A percentile compares a stretch with the other conserved stretches of the same genome.
These are phyloP conservation scores for Caradrina clavipalpis DNA, from an alignment of 2,888 invertebrate species.

Conservation along the genomic window DNA sequence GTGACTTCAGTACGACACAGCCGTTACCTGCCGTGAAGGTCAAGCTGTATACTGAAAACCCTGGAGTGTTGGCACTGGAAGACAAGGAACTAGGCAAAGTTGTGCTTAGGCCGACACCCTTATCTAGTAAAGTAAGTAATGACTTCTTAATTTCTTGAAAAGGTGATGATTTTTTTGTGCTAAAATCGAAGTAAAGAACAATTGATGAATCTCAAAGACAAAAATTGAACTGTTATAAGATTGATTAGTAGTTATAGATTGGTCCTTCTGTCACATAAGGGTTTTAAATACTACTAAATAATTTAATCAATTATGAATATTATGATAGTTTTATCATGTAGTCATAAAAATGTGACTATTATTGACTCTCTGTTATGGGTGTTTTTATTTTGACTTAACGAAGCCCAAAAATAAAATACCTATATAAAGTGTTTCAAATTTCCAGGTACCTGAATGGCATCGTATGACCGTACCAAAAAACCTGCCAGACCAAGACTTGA, in stretches of 20 bases:
- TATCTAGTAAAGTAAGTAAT: conserved; percentile 94
- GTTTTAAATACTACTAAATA: too few relatives aligned
- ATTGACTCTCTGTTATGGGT: too few relatives aligned
- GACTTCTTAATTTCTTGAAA: neutral
- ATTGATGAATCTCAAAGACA: too few relatives aligned
- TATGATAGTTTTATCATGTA: too few relatives aligned
- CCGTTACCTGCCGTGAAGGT: conserved; percentile 99
- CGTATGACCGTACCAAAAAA: conserved; percentile 99
- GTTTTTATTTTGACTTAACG: too few relatives aligned
- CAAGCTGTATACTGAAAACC: conserved; percentile 99
- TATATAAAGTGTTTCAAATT: conserved; percentile 6
- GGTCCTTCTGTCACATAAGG: too few relatives aligned
- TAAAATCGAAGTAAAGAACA: too few relatives aligned
- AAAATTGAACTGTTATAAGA: too few relatives aligned
- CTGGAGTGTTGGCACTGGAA: conserved; percentile 99
- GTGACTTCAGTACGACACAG: conserved; percentile 99
- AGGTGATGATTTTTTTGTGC: neutral
- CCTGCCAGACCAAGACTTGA: conserved; percentile 98
- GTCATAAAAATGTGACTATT: too few relatives aligned
- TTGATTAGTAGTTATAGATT: too few relatives aligned
- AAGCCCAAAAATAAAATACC: too few relatives aligned
- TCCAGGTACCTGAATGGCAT: conserved; percentile 98
- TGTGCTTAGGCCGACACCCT: conserved; percentile 95
- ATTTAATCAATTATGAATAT: too few relatives aligned
- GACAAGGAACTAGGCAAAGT: conserved; percentile 99